phyloP scores from a whole-genome alignment of 2,797 vertebrate species.

The Acanthis flammea region DNA sequence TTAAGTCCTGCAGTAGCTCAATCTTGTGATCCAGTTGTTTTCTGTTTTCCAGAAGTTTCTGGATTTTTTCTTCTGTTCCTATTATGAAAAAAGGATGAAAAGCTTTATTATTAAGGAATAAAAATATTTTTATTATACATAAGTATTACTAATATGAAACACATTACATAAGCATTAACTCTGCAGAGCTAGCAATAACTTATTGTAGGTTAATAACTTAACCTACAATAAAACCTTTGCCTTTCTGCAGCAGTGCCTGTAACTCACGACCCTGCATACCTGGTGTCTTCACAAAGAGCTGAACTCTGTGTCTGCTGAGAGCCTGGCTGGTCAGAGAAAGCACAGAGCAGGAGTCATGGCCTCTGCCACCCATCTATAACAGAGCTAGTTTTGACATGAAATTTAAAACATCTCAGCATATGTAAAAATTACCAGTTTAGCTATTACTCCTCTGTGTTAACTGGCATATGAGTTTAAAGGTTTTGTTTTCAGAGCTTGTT shows the following conservation, averaged over 20 bases:
- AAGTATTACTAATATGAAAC: not conserved
- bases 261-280: accelerated
- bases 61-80: conserved; percentile 64
- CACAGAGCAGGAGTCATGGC: not conserved
- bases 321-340: not conserved
- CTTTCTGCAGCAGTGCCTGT: not conserved
- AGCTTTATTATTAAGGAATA: not conserved
- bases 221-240: not conserved
- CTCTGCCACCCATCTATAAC: not conserved
- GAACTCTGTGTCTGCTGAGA: too few species aligned
- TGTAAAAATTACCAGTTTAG: not conserved
- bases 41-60: conserved; percentile 50
- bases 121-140: not conserved
- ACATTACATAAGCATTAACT: not conserved
- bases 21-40: conserved; percentile 59
- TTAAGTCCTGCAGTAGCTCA: conserved; percentile 59
- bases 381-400: not conserved
- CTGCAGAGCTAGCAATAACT: not conserved
- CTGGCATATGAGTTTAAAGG: not conserved
- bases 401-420: not conserved
- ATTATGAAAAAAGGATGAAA: not conserved
- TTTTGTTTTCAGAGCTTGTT: not conserved
- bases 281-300: not conserved
- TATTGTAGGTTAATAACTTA: too few species aligned
- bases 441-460: not conserved